Evolutionary conservation across 2,113 vertebrate genomes (phyloP).

Genomic region (Oophaga pumilio): DNA sequence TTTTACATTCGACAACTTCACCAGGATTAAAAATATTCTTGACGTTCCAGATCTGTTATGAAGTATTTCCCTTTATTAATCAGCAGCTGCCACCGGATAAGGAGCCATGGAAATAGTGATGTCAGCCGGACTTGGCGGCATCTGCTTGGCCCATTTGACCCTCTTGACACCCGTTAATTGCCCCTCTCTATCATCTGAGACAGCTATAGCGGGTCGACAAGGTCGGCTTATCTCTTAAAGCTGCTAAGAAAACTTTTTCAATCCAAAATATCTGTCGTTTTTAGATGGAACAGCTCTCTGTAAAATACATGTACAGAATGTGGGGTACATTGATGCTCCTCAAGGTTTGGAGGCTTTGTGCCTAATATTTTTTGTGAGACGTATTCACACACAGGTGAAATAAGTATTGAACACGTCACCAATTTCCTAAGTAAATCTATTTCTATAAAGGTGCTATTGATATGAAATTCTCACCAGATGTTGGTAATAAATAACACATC

Average conservation of each 20-base stretch:
- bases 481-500: too few relatives aligned
- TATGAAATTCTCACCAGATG: too few relatives aligned
- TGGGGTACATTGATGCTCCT: too few relatives aligned
- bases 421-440: too few relatives aligned
- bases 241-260: too few relatives aligned
- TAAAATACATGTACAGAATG: neutral
- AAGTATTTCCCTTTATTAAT: slow-evolving; percentile 2
- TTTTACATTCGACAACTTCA: too few relatives aligned
- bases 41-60: neutral
- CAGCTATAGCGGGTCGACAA: neutral
- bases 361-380: too few relatives aligned
- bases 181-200: neutral
- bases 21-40: neutral
- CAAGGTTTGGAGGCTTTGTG: too few relatives aligned
- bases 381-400: too few relatives aligned
- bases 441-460: too few relatives aligned
- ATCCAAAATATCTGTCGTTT: neutral
- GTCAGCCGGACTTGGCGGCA: neutral
- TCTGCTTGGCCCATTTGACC: neutral
- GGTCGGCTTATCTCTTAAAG: neutral
- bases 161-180: neutral
- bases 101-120: slow-evolving; percentile 16
- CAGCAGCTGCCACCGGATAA: neutral
- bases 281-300: neutral
- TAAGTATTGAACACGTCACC: too few relatives aligned